These are phyloP conservation scores for Therioaphis trifolii DNA, from an alignment of 2,888 invertebrate species.

Conservation along the genomic window DNA sequence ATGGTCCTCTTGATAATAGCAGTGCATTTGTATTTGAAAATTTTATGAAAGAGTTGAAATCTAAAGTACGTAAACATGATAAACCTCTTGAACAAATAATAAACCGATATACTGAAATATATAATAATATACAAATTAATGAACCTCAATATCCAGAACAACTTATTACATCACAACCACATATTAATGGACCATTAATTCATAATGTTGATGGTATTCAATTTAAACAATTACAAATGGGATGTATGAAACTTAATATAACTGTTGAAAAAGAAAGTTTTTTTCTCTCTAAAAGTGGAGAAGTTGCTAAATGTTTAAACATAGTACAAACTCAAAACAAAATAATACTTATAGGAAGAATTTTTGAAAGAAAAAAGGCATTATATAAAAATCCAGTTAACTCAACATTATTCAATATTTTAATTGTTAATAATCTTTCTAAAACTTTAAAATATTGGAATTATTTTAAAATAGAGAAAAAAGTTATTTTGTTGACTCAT, in stretches of 20 bases:
- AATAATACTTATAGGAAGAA: constrained; percentile 17
- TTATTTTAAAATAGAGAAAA: too few species aligned
- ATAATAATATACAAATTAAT: constrained; percentile 3
- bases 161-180: neutral
- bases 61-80: constrained; percentile 23
- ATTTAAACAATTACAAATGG: constrained; percentile 8
- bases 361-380: neutral
- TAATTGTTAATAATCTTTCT: neutral
- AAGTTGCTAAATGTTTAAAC: constrained; percentile 11
- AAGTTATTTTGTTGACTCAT: too few species aligned
- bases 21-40: constrained; percentile 33
- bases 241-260: neutral
- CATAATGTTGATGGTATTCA: neutral
- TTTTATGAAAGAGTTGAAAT: constrained; percentile 21
- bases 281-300: constrained; percentile 9
- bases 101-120: constrained; percentile 5
- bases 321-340: neutral
- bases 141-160: neutral
- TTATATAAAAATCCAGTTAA: constrained; percentile 15
- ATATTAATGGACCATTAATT: neutral
- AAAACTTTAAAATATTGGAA: neutral
- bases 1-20: constrained; percentile 8
- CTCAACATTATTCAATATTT: constrained; percentile 14
- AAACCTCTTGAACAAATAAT: constrained; percentile 10
- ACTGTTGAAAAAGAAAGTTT: constrained; percentile 8